Evolutionary conservation across 1,140 invertebrate genomes (phyloP), one percentile per base, ranked within the genome.

Genomic region (Rhagoletis pomonella): DNA sequence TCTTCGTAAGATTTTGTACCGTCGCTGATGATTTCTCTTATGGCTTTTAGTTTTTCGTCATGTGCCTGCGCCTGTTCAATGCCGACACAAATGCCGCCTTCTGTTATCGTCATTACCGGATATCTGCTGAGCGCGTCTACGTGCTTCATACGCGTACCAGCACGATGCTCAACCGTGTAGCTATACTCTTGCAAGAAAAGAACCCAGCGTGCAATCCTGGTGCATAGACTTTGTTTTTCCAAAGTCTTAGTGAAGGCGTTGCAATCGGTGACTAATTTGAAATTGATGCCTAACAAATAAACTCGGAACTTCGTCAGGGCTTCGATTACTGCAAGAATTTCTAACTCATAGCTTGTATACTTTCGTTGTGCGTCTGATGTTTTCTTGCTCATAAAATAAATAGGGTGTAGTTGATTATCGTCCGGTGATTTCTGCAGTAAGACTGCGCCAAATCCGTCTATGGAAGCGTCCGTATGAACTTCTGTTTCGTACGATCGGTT

Each of bases 341-440:
- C 86, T 55, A 87, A 12, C 47, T 86, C 85, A 14, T 86, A 87
- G 65, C 65, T 90, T 95, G 89, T 89, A 81, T n/a, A n/a, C n/a
- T n/a, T n/a, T n/a, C n/a, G n/a, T 87, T 93, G 92, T 1, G 89
- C 67, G 2, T 86, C 85, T n/a, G 77, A 19, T 10, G 77, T n/a
- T 47, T 55, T 84, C 10, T n/a, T 58, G 14, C 77, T 84, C 77
- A 85, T 85, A 86, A 89, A 89, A 88, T 92, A 90, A 87, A 92
- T 86, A 88, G 92, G 91, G 94, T 93, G 95, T 89, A 94, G 92
- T 85, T 90, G 88, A 88, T 91, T 90, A 73, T 91, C 89, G 1
- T 89, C 62, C 10, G 86, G 29, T 3, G 58, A 69, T 86, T 87
- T 90, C 89, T 93, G 92, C 19, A 91, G 87, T 19, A 93, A 44